Conservation (phyloP, 64 coral and sea anemone genomes). For the Platygyra sinensis region DNA sequence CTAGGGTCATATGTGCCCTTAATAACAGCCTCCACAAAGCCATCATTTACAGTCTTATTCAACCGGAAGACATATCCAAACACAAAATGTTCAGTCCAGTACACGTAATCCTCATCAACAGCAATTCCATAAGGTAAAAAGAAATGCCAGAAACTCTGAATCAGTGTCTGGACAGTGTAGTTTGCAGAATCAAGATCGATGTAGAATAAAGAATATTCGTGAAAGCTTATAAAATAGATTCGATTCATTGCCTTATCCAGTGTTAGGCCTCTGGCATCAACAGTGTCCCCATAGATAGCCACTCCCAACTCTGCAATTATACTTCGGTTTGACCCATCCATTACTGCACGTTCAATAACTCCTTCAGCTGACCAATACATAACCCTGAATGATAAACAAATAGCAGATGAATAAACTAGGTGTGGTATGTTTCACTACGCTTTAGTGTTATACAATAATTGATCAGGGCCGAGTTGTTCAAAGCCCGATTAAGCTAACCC, state of each 20-base stretch:
- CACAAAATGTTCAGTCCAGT: neutral
- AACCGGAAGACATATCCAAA: neutral
- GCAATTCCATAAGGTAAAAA: neutral
- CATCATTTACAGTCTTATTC: neutral
- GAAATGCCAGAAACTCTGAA: neutral
- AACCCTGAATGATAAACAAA: neutral
- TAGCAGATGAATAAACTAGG: neutral
- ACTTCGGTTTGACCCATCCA: conserved; percentile 27
- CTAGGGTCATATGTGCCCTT: neutral
- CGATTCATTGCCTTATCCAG: conserved; percentile 22
- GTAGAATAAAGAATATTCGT: neutral
- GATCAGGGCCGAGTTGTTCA: too few relatives aligned
- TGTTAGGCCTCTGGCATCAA: conserved; percentile 7
- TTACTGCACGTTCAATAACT: conserved; percentile 13
- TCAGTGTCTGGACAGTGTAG: neutral
- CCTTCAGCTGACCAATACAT: conserved; percentile 1
- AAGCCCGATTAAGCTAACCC: too few relatives aligned
- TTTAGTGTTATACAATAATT: neutral
- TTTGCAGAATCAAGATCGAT: neutral
- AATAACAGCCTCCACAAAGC: neutral
- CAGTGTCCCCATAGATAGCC: neutral
- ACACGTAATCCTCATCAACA: conserved; percentile 8
- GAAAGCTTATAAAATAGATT: conserved; percentile 27
- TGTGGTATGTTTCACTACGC: neutral
- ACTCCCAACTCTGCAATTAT: neutral